Conservation (phyloP, 2,888 invertebrate species). For the Metacarcinus magister region DNA sequence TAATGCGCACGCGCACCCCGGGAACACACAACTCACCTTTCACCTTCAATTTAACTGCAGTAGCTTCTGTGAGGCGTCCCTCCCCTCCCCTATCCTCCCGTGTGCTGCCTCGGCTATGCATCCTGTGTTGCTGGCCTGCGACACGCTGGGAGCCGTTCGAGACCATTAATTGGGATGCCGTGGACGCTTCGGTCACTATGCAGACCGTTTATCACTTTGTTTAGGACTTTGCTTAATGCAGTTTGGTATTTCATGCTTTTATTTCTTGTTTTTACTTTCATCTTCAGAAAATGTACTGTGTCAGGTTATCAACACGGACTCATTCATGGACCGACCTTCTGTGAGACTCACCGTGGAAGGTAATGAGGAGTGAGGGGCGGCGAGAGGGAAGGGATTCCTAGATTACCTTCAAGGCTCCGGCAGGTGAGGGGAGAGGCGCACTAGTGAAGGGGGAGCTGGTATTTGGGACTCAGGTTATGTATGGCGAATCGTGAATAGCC, state of each 20-base stretch:
- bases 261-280: not conserved
- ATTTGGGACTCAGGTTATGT: not conserved
- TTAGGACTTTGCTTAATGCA: not conserved
- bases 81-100: not conserved
- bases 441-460: not conserved
- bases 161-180: not conserved
- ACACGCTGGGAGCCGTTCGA: not conserved
- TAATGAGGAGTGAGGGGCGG: not conserved
- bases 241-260: not conserved
- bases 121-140: not conserved
- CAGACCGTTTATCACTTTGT: not conserved
- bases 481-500: constrained; percentile 7
- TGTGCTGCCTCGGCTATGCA: not conserved
- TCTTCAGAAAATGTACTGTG: not conserved
- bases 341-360: not conserved
- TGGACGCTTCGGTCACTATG: not conserved
- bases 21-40: not conserved
- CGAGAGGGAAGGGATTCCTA: not conserved
- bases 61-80: not conserved
- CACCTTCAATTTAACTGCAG: not conserved
- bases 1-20: not conserved
- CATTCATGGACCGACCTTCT: not conserved
- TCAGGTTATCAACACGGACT: not conserved
- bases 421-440: not conserved
- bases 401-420: not conserved